A percentile compares a stretch with the other conserved stretches of the same genome.
Evolutionary conservation across 1,140 invertebrate species (phyloP).

Genomic region (Drosophila burlai): DNA sequence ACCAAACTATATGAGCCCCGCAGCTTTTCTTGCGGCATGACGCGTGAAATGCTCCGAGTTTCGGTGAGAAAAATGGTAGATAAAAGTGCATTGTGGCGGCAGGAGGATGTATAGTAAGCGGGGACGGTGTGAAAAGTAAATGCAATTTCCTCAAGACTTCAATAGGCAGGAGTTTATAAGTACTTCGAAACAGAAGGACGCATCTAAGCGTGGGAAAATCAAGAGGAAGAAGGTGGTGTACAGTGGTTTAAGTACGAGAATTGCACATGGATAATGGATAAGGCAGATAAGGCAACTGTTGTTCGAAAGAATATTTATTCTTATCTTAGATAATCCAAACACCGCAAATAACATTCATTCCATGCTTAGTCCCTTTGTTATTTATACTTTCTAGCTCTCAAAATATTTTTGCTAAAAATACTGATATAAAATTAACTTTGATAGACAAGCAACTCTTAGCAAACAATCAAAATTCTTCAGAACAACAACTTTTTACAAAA

Average conservation of each 20-base stretch:
- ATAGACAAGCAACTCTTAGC: neutral
- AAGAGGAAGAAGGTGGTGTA: neutral
- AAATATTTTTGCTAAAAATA: neutral
- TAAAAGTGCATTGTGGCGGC: slow-evolving; percentile 25
- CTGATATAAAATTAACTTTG: neutral
- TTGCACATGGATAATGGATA: neutral
- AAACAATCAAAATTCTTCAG: neutral
- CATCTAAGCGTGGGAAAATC: slow-evolving; percentile 1
- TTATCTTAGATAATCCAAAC: neutral
- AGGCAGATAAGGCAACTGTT: no score
- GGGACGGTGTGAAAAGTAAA: slow-evolving; percentile 33
- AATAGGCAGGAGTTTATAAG: slow-evolving; percentile 72
- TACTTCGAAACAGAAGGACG: slow-evolving; percentile 43
- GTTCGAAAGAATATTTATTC: neutral
- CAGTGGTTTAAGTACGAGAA: neutral
- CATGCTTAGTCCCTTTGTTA: neutral
- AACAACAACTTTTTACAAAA: neutral
- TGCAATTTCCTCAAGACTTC: slow-evolving; percentile 76
- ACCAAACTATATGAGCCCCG: neutral
- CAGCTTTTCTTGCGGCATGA: slow-evolving; percentile 53
- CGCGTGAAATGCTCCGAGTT: slow-evolving; percentile 72
- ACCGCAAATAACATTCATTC: neutral
- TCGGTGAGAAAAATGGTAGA: slow-evolving; percentile 66
- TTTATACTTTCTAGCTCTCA: neutral
- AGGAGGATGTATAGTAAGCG: neutral